These are phyloP conservation scores for Chymomyza costata DNA, from an alignment of 1,140 invertebrate species.

Conservation along the genomic window DNA sequence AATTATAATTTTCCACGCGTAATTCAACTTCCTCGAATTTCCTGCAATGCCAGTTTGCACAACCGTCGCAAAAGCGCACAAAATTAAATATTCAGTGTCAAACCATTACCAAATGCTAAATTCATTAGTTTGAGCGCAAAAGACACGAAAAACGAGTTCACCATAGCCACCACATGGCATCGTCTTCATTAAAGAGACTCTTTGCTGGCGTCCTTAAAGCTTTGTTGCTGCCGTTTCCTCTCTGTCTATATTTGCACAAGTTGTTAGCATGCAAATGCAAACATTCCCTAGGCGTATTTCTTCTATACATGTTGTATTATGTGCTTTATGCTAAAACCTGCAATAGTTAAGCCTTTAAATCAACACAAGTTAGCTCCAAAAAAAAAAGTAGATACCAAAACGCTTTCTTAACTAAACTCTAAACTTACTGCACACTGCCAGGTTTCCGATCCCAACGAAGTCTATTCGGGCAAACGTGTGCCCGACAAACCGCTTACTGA, in stretches of 20 bases:
- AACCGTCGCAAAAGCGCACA: no score
- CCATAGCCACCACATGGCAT: slow-evolving; percentile 37
- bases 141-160: slow-evolving; percentile 71
- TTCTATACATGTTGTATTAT: no score
- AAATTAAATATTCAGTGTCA: slow-evolving; percentile 75
- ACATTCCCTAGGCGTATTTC: background rate
- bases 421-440: slow-evolving; percentile 65
- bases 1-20: slow-evolving; percentile 75
- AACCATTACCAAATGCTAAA: slow-evolving; percentile 74
- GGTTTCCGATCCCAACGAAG: slow-evolving; percentile 94
- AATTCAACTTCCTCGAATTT: slow-evolving; percentile 74
- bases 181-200: slow-evolving; percentile 58
- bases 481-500: slow-evolving; percentile 91
- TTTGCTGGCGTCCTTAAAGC: slow-evolving; percentile 10
- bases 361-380: no score
- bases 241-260: slow-evolving; percentile 53
- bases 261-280: slow-evolving; percentile 37
- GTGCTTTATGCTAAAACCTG: no score
- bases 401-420: background rate
- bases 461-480: slow-evolving; percentile 93
- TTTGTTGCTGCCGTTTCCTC: slow-evolving; percentile 2
- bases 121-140: slow-evolving; percentile 69
- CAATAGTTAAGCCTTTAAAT: no score
- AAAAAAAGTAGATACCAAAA: no score
- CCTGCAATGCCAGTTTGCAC: slow-evolving; percentile 61